Base-by-base conservation (phyloP, 2,888 invertebrate species). In the Noctua comes region DNA sequence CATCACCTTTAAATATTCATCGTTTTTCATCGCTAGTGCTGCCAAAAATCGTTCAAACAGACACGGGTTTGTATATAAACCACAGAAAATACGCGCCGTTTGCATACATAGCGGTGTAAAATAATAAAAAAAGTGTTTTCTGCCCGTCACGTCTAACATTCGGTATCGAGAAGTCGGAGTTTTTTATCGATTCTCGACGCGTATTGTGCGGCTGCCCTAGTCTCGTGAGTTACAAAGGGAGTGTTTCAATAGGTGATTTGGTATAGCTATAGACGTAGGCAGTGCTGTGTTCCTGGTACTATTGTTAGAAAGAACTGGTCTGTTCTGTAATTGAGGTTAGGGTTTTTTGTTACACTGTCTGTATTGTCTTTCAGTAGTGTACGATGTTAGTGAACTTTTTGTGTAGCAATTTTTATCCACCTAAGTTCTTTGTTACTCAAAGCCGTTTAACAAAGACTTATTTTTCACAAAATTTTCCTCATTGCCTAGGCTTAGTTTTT, bases 141-240 rank as follows among this genome's bases (percentile, higher is more conserved):
- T 82, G 68, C 73, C 79, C 85, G 76, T 74, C 82, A 85, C 82
- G 82, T 74, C 72, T 71, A 74, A 85, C 85, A 85, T 82, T 85
- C 77, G 77, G 81, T 81, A 84, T 84, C 84, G 85, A 85, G 74
- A 85, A 85, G 76, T 82, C 76, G 66, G 62, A 76, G 76, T 74
- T 85, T 85, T 76, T 84, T 85, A 85, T 85, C 79, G 84, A 85
- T 85, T 85, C 86, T 68, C 57, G 48, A 74, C 82, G 85, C 79
- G 82, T 85, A 82, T 79, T 85, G 82, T 85, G 85, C 82, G 85
- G 85, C 57, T 85, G 79, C 82, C 85, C 86, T 79, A 82, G 85
- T 85, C 85, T 76, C 59, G 79, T 62, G 85, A 72, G 74, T 74
- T 79, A 85, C 85, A 85, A 85, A 85, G 82, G 76, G 82, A 79